Evolutionary conservation across 2,797 vertebrate species (phyloP), one percentile per base, ranked within the genome.

Genomic region (Sphenodon punctatus): DNA sequence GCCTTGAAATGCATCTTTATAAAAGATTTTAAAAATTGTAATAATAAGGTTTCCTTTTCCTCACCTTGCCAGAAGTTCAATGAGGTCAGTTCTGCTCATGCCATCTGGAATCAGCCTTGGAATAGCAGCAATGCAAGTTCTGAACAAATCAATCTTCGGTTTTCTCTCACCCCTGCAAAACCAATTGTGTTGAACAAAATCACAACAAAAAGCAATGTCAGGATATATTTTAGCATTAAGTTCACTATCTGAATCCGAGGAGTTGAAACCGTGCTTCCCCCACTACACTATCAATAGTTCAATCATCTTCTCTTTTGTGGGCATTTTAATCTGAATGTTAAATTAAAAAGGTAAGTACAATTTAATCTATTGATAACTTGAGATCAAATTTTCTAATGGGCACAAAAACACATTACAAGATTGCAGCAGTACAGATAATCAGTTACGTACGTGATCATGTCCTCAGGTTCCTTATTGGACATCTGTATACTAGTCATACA

Each of bases 401-500:
- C 19, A 39, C 7, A 77, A 61, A 55, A 63, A 25, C 22, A 14
- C 56, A 12, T 1, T 64, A 42, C 53, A 42, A 36, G 2, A n/a
- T n/a, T n/a, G 46, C 23, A n/a, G 10, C 56, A 23, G n/a, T 19
- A 69, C 46, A 20, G 70, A 41, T 22, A 22, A 67, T 59, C 63
- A 17, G 20, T 45, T 93, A 96, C 98, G 17, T 95, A 99, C 99
- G 98, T 99, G 85, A 99, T 99, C 98, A 99, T 99, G 88, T 99
- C 99, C 94, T 99, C 99, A 3, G 98, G 99, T 85, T 99, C 99
- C 91, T 99, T 99, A 88, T 99, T 99, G 75, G 98, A 99, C 98
- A 99, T 99, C 95, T 99, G 98, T 58, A 99, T 97, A 17, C 95
- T 99, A 23, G 99, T 99, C 98, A 99, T 99, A 90, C 98, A 99